phyloP scores from a whole-genome alignment of 2,888 invertebrate genomes.

The Odontothrips loti region DNA sequence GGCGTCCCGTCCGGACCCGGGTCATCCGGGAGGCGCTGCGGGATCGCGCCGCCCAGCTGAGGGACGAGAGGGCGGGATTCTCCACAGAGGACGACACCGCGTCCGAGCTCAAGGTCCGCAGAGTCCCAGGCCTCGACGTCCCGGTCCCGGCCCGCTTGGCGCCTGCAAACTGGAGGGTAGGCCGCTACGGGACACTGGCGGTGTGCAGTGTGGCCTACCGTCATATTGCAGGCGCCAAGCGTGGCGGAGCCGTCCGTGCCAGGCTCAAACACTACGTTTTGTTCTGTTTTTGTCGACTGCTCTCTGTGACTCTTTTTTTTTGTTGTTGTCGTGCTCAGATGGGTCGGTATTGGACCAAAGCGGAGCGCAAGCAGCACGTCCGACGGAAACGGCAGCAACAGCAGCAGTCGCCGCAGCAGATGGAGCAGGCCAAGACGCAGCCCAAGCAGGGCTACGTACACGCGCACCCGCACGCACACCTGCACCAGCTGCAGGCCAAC shows the following conservation, averaged over 20 bases:
- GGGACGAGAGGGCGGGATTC: conserved; percentile 61
- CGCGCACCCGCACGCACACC: neutral
- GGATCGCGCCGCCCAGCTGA: conserved; percentile 62
- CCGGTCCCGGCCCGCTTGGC: neutral
- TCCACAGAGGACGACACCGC: conserved; percentile 74
- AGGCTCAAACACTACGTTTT: too few relatives aligned
- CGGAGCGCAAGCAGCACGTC: conserved; percentile 68
- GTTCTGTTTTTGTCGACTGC: neutral
- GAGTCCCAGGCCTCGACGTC: neutral
- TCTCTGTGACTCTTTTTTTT: conserved; percentile 8
- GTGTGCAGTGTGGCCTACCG: too few relatives aligned
- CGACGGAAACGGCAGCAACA: conserved; percentile 57
- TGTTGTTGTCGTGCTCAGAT: conserved; percentile 44
- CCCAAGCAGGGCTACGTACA: conserved; percentile 44
- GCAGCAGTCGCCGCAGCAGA: conserved; percentile 40
- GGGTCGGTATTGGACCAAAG: conserved; percentile 71
- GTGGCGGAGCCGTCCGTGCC: too few relatives aligned
- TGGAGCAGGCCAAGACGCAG: conserved; percentile 42
- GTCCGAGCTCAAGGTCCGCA: conserved; percentile 63
- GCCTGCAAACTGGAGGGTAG: neutral
- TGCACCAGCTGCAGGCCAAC: too few relatives aligned
- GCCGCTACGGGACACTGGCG: neutral
- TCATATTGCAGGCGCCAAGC: too few relatives aligned
- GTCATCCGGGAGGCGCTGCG: conserved; percentile 49
- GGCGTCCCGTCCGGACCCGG: conserved; percentile 63